Conservation (phyloP, 2,113 vertebrate genomes). For the Otocyon megalotis region DNA sequence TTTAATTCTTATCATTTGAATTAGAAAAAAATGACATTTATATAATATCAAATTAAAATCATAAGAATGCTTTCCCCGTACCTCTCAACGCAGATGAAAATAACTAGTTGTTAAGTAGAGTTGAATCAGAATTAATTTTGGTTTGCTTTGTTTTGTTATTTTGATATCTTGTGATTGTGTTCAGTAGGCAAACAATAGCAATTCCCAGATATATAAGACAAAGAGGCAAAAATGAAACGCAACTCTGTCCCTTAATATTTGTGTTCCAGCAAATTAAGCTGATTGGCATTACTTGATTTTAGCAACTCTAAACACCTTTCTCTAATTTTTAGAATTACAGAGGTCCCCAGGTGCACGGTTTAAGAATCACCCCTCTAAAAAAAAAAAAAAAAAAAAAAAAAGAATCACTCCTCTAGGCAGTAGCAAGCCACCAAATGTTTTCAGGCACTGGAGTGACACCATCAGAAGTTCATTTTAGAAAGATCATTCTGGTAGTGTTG, state of each 20-base stretch:
- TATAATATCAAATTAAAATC: slow-evolving; percentile 13
- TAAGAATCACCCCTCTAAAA: not conserved
- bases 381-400: not conserved
- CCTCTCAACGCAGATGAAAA: not conserved
- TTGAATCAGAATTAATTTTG: not conserved
- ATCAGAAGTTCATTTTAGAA: not conserved
- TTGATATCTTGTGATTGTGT: not conserved
- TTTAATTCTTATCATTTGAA: slow-evolving; percentile 21
- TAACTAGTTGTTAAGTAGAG: not conserved
- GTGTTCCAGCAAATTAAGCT: not conserved
- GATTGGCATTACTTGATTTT: not conserved
- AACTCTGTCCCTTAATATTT: not conserved
- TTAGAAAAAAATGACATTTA: not conserved
- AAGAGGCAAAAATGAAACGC: not conserved
- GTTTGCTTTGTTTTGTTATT: slow-evolving; percentile 12
- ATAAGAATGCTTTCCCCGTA: not conserved
- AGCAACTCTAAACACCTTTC: not conserved
- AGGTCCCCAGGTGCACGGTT: not conserved
- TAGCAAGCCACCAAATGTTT: not conserved
- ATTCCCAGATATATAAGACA: not conserved
- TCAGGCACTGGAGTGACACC: not conserved
- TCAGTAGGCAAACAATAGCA: not conserved
- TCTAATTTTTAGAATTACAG: not conserved
- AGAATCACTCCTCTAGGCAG: not conserved
- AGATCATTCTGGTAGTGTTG: not conserved